Percentiles rank a stretch among this genome's conserved stretches.
These are phyloP conservation scores for Heliconius charithonia DNA, from an alignment of 2,888 invertebrate species.

Conservation along the genomic window DNA sequence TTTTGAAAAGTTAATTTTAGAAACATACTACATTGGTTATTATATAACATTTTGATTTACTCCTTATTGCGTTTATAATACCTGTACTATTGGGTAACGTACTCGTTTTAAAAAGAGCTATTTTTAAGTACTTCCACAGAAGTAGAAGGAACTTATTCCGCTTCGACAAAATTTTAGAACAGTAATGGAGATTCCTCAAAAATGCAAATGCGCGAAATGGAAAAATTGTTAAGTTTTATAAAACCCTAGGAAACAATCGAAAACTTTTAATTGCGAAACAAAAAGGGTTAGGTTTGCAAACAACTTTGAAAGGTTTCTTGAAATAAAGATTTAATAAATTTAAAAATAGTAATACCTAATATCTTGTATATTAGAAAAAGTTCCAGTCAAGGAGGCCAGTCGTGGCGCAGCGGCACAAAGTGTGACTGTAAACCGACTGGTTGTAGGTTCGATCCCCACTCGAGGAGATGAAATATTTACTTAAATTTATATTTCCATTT, in stretches of 20 bases:
- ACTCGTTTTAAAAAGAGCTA: not conserved
- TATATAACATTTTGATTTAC: too few relatives aligned
- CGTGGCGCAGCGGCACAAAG: too few relatives aligned
- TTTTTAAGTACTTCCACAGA: not conserved
- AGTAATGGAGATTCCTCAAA: constrained; percentile 43
- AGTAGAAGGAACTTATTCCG: not conserved
- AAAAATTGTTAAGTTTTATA: constrained; percentile 47
- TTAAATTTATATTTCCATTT: too few relatives aligned
- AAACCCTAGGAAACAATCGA: constrained; percentile 54
- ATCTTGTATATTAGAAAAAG: not conserved
- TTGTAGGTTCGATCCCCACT: too few relatives aligned
- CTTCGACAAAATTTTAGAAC: not conserved
- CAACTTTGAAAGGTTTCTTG: constrained; percentile 36
- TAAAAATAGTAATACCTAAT: not conserved
- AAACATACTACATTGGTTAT: not conserved
- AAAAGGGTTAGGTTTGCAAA: constrained; percentile 48
- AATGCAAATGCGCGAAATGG: constrained; percentile 43
- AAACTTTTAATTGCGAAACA: constrained; percentile 66
- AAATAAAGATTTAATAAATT: constrained; percentile 7
- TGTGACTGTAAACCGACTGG: too few relatives aligned
- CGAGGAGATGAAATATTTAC: too few relatives aligned
- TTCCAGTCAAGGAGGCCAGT: too few relatives aligned
- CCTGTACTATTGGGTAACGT: too few relatives aligned
- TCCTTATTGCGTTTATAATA: too few relatives aligned
- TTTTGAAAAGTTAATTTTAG: not conserved